Percentiles rank a stretch among this genome's conserved stretches.
Conservation (phyloP, 2,888 invertebrate species). For the Cephus pygmeus region DNA sequence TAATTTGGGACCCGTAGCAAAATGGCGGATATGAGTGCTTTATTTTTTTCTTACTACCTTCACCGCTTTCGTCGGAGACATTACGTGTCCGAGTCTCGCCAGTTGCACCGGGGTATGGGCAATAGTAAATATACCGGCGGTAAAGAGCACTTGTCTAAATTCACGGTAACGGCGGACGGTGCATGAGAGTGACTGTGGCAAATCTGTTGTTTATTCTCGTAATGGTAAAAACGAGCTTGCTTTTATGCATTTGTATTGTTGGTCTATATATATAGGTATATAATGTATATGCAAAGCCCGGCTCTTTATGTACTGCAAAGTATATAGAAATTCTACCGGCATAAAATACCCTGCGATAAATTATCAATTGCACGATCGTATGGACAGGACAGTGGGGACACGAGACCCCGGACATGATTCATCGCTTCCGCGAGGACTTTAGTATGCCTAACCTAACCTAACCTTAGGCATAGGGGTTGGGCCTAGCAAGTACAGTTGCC, state of each 20-base stretch:
- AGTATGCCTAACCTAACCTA: background rate
- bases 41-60: background rate
- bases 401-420: conserved; percentile 4
- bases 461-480: background rate
- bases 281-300: background rate
- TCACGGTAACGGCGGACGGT: background rate
- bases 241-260: background rate
- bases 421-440: conserved; percentile 9
- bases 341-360: conserved; percentile 4
- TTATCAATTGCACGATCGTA: conserved; percentile 11
- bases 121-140: background rate
- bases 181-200: background rate
- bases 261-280: background rate
- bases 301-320: background rate
- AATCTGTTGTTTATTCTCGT: background rate
- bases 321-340: background rate
- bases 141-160: background rate
- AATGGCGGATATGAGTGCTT: background rate
- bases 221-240: background rate
- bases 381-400: conserved; percentile 11
- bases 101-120: no score
- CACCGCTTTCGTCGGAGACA: background rate
- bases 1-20: background rate
- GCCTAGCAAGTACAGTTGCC: background rate
- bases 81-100: background rate